A percentile compares a stretch with the other conserved stretches of the same genome.
These are phyloP conservation scores for Heliothis peltigera DNA, from an alignment of 2,888 invertebrate species.

Conservation along the genomic window DNA sequence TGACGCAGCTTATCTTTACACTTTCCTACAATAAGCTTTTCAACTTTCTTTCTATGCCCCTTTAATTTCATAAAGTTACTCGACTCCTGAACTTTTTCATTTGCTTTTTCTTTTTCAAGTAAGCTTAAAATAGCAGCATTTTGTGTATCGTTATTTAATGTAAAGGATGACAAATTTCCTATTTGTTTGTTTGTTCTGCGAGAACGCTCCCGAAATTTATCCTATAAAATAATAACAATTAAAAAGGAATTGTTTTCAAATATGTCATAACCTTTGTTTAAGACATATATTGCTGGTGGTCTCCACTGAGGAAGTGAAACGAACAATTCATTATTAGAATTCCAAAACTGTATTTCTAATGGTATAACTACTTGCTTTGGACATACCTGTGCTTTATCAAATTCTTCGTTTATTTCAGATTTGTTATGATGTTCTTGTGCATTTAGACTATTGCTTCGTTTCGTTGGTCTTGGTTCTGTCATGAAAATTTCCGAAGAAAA, in stretches of 20 bases:
- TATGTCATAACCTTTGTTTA: background rate
- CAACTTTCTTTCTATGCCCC: background rate
- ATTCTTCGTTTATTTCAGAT: conserved; percentile 39
- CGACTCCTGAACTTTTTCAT: conserved; percentile 23
- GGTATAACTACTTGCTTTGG: background rate
- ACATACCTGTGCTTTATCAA: conserved; percentile 67
- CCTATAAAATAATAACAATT: conserved; percentile 62
- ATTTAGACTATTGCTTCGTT: conserved; percentile 33
- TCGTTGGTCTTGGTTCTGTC: conserved; percentile 26
- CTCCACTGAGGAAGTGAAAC: no score
- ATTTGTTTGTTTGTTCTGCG: conserved; percentile 31
- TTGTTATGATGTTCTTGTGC: conserved; percentile 51
- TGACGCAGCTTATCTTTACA: conserved; percentile 53
- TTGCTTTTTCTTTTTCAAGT: conserved; percentile 29
- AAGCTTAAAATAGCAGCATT: conserved; percentile 1
- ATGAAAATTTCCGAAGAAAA: conserved; percentile 73
- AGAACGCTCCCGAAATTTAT: conserved; percentile 45
- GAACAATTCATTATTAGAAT: no score
- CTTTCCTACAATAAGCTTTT: conserved; percentile 31
- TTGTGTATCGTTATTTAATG: conserved; percentile 7
- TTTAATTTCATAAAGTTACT: background rate
- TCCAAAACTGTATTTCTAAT: no score
- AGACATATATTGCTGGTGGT: no score
- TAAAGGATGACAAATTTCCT: conserved; percentile 16
- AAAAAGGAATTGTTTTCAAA: background rate